phyloP scores from a whole-genome alignment of 2,113 vertebrate genomes.

The Hypanus sabinus region DNA sequence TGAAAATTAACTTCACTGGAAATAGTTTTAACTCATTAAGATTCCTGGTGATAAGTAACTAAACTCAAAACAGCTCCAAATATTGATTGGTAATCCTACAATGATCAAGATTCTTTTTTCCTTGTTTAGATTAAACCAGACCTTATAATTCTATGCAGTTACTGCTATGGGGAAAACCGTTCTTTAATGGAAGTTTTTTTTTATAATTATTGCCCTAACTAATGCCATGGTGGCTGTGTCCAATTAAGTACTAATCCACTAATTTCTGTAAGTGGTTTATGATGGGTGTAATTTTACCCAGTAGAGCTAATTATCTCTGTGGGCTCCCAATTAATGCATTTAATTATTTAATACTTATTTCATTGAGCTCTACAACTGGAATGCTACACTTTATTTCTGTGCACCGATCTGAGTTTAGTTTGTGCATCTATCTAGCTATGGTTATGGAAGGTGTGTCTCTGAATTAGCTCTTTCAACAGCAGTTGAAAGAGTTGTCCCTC shows the following conservation, averaged over 20 bases:
- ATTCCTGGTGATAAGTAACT: constrained; percentile 5
- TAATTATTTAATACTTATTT: constrained; percentile 83
- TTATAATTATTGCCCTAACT: constrained; percentile 72
- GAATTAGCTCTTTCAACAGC: background rate
- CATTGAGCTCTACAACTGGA: constrained; percentile 60
- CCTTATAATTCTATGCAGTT: constrained; percentile 13
- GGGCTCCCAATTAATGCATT: constrained; percentile 94
- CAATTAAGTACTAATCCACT: constrained; percentile 70
- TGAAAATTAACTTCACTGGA: background rate
- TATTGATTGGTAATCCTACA: constrained; percentile 10
- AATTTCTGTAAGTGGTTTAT: constrained; percentile 75
- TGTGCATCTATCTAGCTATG: background rate
- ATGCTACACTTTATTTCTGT: background rate
- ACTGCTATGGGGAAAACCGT: background rate
- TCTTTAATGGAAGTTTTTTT: constrained; percentile 1
- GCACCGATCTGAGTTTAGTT: background rate
- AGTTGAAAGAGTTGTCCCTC: background rate
- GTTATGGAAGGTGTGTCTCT: background rate
- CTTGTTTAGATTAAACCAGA: background rate
- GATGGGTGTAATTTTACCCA: constrained; percentile 83
- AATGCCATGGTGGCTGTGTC: constrained; percentile 50
- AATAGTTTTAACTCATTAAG: constrained; percentile 13
- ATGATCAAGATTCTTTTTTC: background rate
- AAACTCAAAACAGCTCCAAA: background rate
- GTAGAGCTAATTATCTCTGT: constrained; percentile 94